Percentiles rank a stretch among this genome's conserved stretches.
These are phyloP conservation scores for Corvus hawaiiensis DNA, from an alignment of 2,113 vertebrate species.

Conservation along the genomic window DNA sequence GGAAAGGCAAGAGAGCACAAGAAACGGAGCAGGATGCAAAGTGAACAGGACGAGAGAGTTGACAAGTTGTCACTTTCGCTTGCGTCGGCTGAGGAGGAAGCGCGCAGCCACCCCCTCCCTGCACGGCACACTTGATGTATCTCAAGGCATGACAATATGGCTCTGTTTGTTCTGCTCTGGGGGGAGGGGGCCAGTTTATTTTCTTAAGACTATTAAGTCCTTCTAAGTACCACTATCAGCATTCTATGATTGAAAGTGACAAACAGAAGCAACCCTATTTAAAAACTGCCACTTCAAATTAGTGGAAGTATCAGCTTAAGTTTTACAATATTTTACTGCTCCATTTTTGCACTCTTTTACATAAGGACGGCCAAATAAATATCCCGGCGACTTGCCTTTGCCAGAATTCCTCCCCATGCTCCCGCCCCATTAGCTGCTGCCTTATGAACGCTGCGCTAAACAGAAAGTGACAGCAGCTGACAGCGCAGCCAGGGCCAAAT, in stretches of 20 bases:
- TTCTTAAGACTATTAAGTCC: conserved; percentile 75
- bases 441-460: conserved; percentile 49
- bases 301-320: conserved; percentile 64
- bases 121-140: conserved; percentile 29
- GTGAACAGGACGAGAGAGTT: conserved; percentile 60
- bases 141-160: conserved; percentile 61
- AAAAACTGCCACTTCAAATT: conserved; percentile 75
- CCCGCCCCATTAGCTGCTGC: conserved; percentile 71
- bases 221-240: conserved; percentile 68
- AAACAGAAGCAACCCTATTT: conserved; percentile 70
- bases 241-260: conserved; percentile 77
- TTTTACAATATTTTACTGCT: conserved; percentile 63
- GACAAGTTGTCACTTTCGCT: conserved; percentile 65
- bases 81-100: not conserved
- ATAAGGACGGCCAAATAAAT: conserved; percentile 26
- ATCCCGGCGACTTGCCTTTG: not conserved
- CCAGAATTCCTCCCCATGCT: conserved; percentile 58
- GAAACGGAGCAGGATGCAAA: conserved; percentile 28
- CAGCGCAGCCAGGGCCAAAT: conserved; percentile 45
- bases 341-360: conserved; percentile 49
- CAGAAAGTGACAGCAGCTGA: conserved; percentile 66
- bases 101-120: not conserved
- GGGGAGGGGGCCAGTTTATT: conserved; percentile 55
- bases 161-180: conserved; percentile 45
- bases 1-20: conserved; percentile 35